phyloP scores from a whole-genome alignment of 2,113 vertebrate species.

The Catharus bicknelli region DNA sequence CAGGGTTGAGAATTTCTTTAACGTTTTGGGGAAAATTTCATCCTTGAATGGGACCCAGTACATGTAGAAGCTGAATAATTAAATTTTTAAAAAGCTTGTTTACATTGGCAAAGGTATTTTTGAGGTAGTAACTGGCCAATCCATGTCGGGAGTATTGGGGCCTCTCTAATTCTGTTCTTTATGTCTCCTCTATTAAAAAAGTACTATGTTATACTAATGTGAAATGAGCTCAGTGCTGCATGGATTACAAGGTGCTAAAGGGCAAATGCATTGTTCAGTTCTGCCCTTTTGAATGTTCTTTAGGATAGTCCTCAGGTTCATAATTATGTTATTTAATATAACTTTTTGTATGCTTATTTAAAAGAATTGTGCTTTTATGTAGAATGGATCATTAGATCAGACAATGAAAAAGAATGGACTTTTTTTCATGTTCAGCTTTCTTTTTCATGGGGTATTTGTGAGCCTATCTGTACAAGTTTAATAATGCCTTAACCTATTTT shows the following conservation, averaged over 20 bases:
- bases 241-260: background rate
- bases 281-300: background rate
- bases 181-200: background rate
- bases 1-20: background rate
- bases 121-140: background rate
- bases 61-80: background rate
- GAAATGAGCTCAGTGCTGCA: background rate
- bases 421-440: background rate
- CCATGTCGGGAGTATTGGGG: background rate
- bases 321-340: background rate
- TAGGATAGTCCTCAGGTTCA: background rate
- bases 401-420: background rate
- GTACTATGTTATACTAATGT: background rate
- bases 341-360: background rate
- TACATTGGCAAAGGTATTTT: background rate
- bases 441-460: background rate
- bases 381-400: background rate
- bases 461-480: background rate
- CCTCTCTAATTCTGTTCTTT: background rate
- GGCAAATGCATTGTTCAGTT: background rate
- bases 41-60: background rate
- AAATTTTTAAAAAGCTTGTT: background rate
- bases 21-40: background rate
- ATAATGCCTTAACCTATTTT: slow-evolving; percentile 33
- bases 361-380: background rate